These are phyloP conservation scores for Loriculus beryllinus DNA, from an alignment of 2,797 vertebrate genomes.

Conservation along the genomic window DNA sequence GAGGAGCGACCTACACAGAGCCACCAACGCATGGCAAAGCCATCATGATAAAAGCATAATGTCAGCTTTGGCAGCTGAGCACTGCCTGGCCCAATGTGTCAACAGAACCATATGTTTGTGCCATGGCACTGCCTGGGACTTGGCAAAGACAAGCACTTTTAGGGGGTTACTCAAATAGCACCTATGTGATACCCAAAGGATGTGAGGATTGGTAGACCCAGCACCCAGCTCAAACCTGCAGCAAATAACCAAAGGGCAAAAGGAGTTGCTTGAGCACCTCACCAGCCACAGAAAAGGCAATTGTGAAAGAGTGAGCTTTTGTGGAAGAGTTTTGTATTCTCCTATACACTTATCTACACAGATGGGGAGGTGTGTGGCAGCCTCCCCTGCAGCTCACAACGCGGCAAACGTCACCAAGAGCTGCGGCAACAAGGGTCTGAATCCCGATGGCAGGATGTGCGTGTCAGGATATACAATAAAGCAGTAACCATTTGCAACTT, in stretches of 20 bases:
- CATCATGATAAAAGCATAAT: not conserved
- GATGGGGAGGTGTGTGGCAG: not conserved
- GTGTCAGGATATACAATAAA: not conserved
- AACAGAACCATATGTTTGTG: not conserved
- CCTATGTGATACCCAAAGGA: not conserved
- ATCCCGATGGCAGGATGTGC: not conserved
- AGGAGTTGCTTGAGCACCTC: not conserved
- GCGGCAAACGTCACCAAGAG: not conserved
- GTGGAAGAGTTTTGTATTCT: not conserved
- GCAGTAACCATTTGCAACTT: not conserved
- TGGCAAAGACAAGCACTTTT: not conserved
- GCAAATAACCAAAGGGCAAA: not conserved
- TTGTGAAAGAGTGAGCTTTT: not conserved
- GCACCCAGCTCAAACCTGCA: not conserved
- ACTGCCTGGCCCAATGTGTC: not conserved
- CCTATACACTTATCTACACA: fast-evolving
- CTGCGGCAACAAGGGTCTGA: not conserved
- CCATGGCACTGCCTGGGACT: not conserved
- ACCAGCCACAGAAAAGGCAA: not conserved
- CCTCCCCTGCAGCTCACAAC: not conserved
- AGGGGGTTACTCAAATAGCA: not conserved
- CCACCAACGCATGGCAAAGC: fast-evolving
- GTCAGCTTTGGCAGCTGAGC: not conserved
- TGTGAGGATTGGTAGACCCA: fast-evolving
- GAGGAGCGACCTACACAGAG: not conserved